phyloP scores from a whole-genome alignment of 1,140 invertebrate species.

The Polypedilum vanderplanki region DNA sequence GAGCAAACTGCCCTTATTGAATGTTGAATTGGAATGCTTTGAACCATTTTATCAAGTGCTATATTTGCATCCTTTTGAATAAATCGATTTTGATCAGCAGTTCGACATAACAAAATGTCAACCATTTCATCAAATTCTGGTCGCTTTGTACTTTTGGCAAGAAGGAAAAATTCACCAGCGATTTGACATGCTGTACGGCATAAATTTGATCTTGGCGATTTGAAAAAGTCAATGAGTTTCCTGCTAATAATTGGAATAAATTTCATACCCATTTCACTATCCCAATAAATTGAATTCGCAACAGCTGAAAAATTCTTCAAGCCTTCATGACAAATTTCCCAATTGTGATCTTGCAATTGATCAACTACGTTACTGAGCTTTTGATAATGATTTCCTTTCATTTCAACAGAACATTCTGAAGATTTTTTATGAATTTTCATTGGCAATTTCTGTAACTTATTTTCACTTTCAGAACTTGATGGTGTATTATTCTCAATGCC shows the following conservation, averaged over 20 bases:
- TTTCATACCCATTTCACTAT: background rate
- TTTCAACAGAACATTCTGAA: background rate
- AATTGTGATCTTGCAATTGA: background rate
- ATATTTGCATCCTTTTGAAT: slow-evolving; percentile 57
- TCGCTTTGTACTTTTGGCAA: slow-evolving; percentile 21
- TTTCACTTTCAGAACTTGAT: background rate
- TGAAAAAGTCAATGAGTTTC: slow-evolving; percentile 1
- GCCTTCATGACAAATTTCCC: background rate
- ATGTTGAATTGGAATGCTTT: slow-evolving; percentile 45
- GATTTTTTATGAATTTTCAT: background rate
- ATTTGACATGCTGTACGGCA: slow-evolving; percentile 1
- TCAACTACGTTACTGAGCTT: background rate
- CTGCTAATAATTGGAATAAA: background rate
- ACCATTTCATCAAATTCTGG: slow-evolving; percentile 54
- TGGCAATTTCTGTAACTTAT: background rate
- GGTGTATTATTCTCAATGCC: background rate
- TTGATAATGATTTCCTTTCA: background rate
- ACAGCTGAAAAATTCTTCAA: background rate
- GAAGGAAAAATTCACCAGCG: slow-evolving; percentile 18
- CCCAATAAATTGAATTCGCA: background rate
- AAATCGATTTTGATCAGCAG: slow-evolving; percentile 57
- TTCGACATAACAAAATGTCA: slow-evolving; percentile 51
- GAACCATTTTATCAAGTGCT: slow-evolving; percentile 52
- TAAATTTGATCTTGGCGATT: slow-evolving; percentile 7
- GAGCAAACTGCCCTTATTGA: slow-evolving; percentile 39